Percentiles rank a stretch among this genome's conserved stretches.
phyloP scores from a whole-genome alignment of 1,140 invertebrate genomes.

The Campoletis sonorensis region DNA sequence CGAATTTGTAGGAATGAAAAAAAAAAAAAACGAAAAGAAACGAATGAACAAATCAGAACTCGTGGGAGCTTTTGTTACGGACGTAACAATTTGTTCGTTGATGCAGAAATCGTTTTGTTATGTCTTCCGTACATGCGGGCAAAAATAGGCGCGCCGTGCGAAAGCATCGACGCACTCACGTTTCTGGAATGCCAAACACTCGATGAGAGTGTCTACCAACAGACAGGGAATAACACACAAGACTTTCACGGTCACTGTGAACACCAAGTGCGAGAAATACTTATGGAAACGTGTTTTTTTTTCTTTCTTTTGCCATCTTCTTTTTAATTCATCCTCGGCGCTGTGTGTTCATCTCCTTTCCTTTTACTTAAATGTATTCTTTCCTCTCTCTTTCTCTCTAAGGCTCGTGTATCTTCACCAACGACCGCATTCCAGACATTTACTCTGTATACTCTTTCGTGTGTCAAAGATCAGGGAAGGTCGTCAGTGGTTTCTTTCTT shows the following conservation, averaged over 20 bases:
- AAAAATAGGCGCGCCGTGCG: conserved; percentile 21
- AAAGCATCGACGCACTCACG: conserved; percentile 8
- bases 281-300: conserved; percentile 6
- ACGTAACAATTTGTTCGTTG: conserved; percentile 6
- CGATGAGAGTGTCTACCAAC: not conserved
- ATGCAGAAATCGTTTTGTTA: not conserved
- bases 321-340: not conserved
- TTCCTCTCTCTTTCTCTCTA: not conserved
- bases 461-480: conserved; percentile 3
- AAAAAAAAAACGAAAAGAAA: too few species aligned
- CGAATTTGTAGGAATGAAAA: conserved; percentile 31
- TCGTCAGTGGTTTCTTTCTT: not conserved
- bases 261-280: not conserved
- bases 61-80: not conserved
- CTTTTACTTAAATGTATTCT: too few species aligned
- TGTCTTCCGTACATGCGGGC: not conserved
- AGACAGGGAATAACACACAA: not conserved
- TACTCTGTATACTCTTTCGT: not conserved
- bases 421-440: conserved; percentile 29
- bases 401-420: not conserved
- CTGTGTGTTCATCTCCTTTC: too few species aligned
- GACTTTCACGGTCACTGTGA: conserved; percentile 24
- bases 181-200: conserved; percentile 35
- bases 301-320: not conserved
- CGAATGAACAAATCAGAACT: not conserved